These are phyloP conservation scores for cattle (Bos taurus) DNA, from an alignment of 2,113 vertebrate genomes.

Conservation along the genomic window ARS-UCD2.0 NC_037344.1:24681001-24681500, in stretches of 20 bases:
- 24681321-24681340: background rate
- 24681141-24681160: background rate
- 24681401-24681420: background rate
- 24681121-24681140: background rate
- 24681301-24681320: background rate
- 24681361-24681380: background rate
- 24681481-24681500: background rate
- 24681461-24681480: background rate
- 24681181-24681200: background rate
- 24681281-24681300: background rate
- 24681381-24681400: background rate
- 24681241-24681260: background rate
- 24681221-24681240: background rate
- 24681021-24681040: background rate
- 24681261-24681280: background rate
- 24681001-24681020: background rate
- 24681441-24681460: background rate
- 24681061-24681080: background rate
- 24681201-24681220: background rate
- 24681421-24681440: background rate
- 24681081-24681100: background rate
- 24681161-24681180: background rate
- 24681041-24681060: background rate
- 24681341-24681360: background rate
- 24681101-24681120: background rate